Evolutionary conservation across 1,140 invertebrate genomes (phyloP).

Genomic region (Bombyx mori): ASM3026992v2 NC_085129.1:17901501-17902000

Average conservation of each 20-base stretch:
- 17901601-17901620: not conserved
- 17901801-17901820: too few relatives aligned
- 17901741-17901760: constrained; percentile 82
- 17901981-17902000: too few relatives aligned
- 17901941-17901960: too few relatives aligned
- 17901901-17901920: too few relatives aligned
- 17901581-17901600: too few relatives aligned
- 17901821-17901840: too few relatives aligned
- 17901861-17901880: too few relatives aligned
- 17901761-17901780: not conserved
- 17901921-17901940: too few relatives aligned
- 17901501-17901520: not conserved
- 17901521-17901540: not conserved
- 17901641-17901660: constrained; percentile 69
- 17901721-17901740: constrained; percentile 84
- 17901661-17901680: constrained; percentile 83
- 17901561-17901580: not conserved
- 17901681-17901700: constrained; percentile 85
- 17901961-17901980: too few relatives aligned
- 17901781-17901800: not conserved
- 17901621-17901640: constrained; percentile 66
- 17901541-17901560: not conserved
- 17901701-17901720: constrained; percentile 88
- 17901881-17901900: too few relatives aligned
- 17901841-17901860: too few relatives aligned